A percentile compares a stretch with the other conserved stretches of the same genome.
Evolutionary conservation across 2,113 vertebrate genomes (phyloP).

Genomic region (Platanista minor): DNA sequence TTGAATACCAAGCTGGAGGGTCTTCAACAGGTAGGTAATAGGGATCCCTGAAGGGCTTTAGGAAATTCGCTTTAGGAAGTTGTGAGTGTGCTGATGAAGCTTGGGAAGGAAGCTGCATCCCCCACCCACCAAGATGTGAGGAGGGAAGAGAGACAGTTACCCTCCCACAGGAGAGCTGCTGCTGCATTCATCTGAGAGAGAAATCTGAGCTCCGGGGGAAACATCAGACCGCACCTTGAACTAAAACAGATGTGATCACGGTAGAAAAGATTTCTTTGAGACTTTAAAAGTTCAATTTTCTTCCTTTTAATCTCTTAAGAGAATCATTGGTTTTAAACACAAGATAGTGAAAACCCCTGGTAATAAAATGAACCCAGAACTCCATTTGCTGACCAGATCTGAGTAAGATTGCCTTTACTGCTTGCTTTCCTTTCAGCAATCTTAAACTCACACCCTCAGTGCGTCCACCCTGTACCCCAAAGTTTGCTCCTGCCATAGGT

Average conservation of each 20-base stretch:
- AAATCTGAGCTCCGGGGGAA: background rate
- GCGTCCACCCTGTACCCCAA: background rate
- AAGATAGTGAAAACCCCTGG: background rate
- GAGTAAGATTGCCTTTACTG: background rate
- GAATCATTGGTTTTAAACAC: background rate
- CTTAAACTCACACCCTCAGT: background rate
- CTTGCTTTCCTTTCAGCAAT: background rate
- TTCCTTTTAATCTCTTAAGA: conserved; percentile 32
- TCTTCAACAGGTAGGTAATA: background rate
- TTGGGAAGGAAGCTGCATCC: background rate
- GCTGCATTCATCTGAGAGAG: background rate
- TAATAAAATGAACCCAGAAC: conserved; percentile 6
- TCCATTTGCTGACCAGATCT: background rate
- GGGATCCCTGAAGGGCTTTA: background rate
- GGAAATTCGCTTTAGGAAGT: background rate
- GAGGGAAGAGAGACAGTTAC: background rate
- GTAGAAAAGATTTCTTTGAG: background rate
- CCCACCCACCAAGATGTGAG: background rate
- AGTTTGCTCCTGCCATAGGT: background rate
- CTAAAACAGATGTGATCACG: background rate
- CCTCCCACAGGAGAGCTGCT: background rate
- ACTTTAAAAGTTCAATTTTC: background rate
- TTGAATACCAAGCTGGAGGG: background rate
- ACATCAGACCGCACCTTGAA: background rate
- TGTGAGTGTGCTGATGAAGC: background rate